Conservation (phyloP, 2,113 vertebrate genomes). For the Bothrops jararaca region DNA sequence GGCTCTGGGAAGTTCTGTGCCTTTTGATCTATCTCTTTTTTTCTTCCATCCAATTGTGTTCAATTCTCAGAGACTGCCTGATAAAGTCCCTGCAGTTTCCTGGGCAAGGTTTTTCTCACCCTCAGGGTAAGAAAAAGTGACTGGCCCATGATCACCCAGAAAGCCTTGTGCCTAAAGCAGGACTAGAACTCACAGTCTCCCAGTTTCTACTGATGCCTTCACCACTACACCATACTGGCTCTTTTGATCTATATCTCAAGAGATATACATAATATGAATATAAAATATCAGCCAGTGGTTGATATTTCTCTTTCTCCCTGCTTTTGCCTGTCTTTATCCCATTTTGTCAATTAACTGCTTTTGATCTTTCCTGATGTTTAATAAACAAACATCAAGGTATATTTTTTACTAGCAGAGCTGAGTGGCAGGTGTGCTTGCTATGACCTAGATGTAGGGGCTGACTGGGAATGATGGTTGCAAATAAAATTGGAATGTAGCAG, state of each 20-base stretch:
- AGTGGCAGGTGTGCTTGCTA: not conserved
- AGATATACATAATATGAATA: not conserved
- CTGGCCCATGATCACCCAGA: no score
- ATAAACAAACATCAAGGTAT: not conserved
- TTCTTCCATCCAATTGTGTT: not conserved
- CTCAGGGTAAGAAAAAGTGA: no score
- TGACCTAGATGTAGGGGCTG: not conserved
- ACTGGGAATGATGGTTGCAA: not conserved
- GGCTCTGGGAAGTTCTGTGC: not conserved
- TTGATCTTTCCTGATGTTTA: not conserved
- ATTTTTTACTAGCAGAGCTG: not conserved
- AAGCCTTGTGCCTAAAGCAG: no score
- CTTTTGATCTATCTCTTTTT: not conserved
- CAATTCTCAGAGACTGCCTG: not conserved
- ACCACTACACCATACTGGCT: not conserved
- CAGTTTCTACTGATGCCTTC: not conserved
- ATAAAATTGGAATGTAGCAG: not conserved
- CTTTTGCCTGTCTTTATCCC: not conserved
- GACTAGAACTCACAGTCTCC: no score
- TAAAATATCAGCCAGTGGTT: not conserved
- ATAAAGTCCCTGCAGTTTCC: not conserved
- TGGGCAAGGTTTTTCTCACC: not conserved
- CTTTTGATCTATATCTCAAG: not conserved
- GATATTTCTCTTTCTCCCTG: not conserved
- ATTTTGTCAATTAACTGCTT: not conserved